Conservation (phyloP, 2,888 invertebrate genomes). For the Uropetala carovei region DNA sequence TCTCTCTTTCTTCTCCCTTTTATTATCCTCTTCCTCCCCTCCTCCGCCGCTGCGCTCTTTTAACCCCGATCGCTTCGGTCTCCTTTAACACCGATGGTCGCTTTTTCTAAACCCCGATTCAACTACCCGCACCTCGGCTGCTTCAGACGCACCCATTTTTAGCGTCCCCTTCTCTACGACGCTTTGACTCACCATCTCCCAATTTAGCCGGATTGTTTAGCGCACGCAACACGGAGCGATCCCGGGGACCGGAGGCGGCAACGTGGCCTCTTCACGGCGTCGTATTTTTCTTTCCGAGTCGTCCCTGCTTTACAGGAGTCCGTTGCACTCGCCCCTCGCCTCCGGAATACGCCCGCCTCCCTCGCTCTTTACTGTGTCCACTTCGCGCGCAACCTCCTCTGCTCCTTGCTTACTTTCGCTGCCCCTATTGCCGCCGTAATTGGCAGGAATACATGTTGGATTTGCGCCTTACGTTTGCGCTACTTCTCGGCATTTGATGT, state of each 20-base stretch:
- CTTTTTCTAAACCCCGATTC: background rate
- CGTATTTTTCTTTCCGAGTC: conserved; percentile 31
- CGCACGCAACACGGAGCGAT: conserved; percentile 13
- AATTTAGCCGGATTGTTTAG: conserved; percentile 66
- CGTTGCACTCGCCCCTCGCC: background rate
- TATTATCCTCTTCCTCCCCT: background rate
- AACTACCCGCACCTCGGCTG: background rate
- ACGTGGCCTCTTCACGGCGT: conserved; percentile 31
- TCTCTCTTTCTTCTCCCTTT: background rate
- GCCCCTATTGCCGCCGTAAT: background rate
- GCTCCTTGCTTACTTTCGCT: background rate
- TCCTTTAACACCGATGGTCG: background rate
- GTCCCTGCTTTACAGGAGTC: background rate
- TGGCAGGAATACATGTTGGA: background rate
- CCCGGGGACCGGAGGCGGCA: conserved; percentile 28
- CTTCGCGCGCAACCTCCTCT: no score
- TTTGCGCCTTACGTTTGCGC: no score
- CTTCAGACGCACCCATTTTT: conserved; percentile 61
- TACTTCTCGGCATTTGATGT: background rate
- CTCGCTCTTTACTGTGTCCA: background rate
- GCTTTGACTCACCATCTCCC: conserved; percentile 64
- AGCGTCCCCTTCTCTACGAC: conserved; percentile 49
- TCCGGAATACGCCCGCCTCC: no score
- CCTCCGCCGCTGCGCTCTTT: background rate
- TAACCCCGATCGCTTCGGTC: background rate